phyloP scores from a whole-genome alignment of 1,140 invertebrate genomes.

The Piezodorus guildinii region DNA sequence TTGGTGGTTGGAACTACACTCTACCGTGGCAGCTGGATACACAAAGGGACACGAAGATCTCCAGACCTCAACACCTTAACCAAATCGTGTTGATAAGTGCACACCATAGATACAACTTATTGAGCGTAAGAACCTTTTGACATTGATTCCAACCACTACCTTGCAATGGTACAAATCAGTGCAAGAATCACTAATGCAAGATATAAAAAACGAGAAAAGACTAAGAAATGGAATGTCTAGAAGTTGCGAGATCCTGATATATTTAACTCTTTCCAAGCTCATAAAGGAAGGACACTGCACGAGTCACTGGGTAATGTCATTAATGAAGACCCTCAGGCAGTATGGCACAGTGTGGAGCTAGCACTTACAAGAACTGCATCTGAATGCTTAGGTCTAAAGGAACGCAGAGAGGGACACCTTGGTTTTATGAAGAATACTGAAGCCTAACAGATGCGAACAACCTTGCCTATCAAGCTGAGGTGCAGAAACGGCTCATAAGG shows the following conservation, averaged over 20 bases:
- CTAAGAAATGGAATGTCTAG: neutral
- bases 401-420: neutral
- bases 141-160: neutral
- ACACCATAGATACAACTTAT: too few species aligned
- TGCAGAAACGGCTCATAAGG: neutral
- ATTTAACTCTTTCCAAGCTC: neutral
- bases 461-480: neutral
- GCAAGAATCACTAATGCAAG: too few species aligned
- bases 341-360: neutral
- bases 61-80: too few species aligned
- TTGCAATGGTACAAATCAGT: neutral
- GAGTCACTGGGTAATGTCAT: neutral
- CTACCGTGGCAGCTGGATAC: too few species aligned
- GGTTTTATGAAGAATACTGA: neutral
- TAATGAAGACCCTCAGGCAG: neutral
- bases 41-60: too few species aligned
- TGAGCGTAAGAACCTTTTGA: too few species aligned
- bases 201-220: neutral
- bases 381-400: neutral
- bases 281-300: neutral
- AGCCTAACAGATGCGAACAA: neutral
- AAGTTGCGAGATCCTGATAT: neutral
- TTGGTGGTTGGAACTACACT: too few species aligned
- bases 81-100: too few species aligned
- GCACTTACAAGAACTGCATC: neutral